Evolutionary conservation across 1,140 invertebrate genomes (phyloP), one percentile per base, ranked within the genome.

Genomic region (Halyomorpha halys): DNA sequence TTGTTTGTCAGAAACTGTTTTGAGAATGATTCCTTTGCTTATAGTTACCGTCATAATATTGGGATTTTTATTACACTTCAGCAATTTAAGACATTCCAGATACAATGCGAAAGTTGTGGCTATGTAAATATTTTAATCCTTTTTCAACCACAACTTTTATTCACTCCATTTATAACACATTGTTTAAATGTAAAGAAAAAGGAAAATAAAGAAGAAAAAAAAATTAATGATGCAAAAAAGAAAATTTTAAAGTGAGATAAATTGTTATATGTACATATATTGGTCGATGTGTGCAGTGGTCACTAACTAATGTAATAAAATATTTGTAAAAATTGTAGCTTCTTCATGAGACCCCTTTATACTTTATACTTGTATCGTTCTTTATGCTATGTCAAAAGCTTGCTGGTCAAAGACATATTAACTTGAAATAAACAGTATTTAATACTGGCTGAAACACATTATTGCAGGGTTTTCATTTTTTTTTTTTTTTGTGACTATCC

Each of bases 251-350:
- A 39, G 34, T 39, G 34, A 39, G 11, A 23, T n/a, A 56, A 56
- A 25, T 23, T 23, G 18, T 56, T 25, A 56, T 56, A 23, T 56
- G 53, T 56, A 56, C 18, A 56, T 56, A 56, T 9, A 23, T 39
- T 56, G 53, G 53, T 56, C 53, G 15, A 56, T 56, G 53, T 56
- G 53, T 56, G 23, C 53, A 56, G 23, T 56, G 53, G 53, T 56
- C 53, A 56, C 53, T 56, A 56, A 56, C 53, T 23, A 56, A 56
- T 56, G 23, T 56, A 56, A 21, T 56, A 25, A 56, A 56, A 25
- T 56, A 56, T 56, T 56, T 56, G 53, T 56, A 56, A 45, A 49
- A 47, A 62, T 56, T 56, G 53, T 56, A 23, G 21, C 53, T 30
- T 56, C 19, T 27, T 23, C 15, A 21, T 23, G 18, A 56, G 30